Evolutionary conservation across 2,888 invertebrate genomes (phyloP).

Genomic region (Tridacna gigas): DNA sequence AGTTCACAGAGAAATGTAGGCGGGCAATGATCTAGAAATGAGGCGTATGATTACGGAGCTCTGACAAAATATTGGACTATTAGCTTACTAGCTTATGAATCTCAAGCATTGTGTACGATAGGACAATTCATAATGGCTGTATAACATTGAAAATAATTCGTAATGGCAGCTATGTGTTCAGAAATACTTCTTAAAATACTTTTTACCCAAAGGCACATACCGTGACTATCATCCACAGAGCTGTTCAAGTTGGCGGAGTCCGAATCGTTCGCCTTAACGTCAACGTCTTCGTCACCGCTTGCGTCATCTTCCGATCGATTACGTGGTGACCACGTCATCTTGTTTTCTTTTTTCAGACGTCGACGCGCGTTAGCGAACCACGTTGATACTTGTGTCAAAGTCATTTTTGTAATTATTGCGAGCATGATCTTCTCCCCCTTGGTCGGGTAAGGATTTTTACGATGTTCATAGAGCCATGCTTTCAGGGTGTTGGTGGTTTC

Average conservation of each 20-base stretch:
- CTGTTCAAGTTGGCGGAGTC: conserved; percentile 49
- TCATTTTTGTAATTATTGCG: conserved; percentile 98
- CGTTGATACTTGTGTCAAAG: conserved; percentile 94
- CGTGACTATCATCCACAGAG: conserved; percentile 49
- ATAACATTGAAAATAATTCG: too few species aligned
- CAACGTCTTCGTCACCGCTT: conserved; percentile 77
- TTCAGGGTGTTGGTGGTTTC: conserved; percentile 99
- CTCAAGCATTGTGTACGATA: too few species aligned
- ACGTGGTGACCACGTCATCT: conserved; percentile 98
- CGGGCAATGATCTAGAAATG: too few species aligned
- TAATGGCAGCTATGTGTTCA: too few species aligned
- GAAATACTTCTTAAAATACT: neutral
- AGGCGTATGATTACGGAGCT: too few species aligned
- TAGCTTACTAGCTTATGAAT: too few species aligned
- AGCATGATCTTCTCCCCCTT: conserved; percentile 98
- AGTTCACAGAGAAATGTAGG: too few species aligned
- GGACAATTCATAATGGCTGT: too few species aligned
- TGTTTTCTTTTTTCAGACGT: conserved; percentile 97
- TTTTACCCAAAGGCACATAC: conserved; percentile 11
- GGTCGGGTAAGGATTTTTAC: conserved; percentile 98
- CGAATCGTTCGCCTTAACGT: conserved; percentile 52
- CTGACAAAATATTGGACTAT: too few species aligned
- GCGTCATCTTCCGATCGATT: conserved; percentile 86
- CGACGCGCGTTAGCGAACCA: conserved; percentile 98
- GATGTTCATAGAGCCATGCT: conserved; percentile 98